These are phyloP conservation scores for Marmota flaviventris DNA, from an alignment of 2,113 vertebrate species.

Conservation along the genomic window DNA sequence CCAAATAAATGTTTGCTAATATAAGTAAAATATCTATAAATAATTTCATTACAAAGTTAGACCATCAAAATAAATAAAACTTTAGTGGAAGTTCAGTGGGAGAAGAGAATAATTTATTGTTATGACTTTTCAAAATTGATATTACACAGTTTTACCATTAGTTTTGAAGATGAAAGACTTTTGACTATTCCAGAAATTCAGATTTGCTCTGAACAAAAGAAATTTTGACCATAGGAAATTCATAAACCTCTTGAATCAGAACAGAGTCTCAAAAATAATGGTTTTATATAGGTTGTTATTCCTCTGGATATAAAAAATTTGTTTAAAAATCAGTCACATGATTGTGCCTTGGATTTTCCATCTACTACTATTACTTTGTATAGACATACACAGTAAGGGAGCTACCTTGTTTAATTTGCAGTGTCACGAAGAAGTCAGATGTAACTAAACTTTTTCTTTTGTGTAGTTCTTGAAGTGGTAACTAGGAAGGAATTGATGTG, in stretches of 20 bases:
- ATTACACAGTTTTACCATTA: constrained; percentile 37
- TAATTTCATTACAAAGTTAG: constrained; percentile 52
- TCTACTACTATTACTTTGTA: background rate
- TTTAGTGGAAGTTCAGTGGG: background rate
- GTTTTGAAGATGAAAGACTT: constrained; percentile 38
- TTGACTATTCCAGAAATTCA: constrained; percentile 64
- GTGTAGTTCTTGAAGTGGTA: constrained; percentile 69
- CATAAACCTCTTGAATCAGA: constrained; percentile 9
- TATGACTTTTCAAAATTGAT: constrained; percentile 45
- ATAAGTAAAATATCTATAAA: constrained; percentile 39
- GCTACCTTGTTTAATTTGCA: constrained; percentile 42
- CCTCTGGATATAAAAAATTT: constrained; percentile 48
- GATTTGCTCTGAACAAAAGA: constrained; percentile 58
- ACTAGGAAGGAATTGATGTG: constrained; percentile 66
- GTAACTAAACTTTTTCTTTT: constrained; percentile 60
- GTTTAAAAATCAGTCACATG: constrained; percentile 5
- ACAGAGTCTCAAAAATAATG: background rate
- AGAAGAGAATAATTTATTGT: constrained; percentile 47
- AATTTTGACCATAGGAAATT: constrained; percentile 1
- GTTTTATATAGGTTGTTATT: background rate
- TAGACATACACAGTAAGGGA: background rate
- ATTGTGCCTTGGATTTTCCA: constrained; percentile 16
- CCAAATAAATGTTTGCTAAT: background rate
- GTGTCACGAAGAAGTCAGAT: constrained; percentile 54
- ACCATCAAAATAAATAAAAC: constrained; percentile 11